phyloP scores from a whole-genome alignment of 1,140 invertebrate species.

The Pseudomyrmex cubaensis region DNA sequence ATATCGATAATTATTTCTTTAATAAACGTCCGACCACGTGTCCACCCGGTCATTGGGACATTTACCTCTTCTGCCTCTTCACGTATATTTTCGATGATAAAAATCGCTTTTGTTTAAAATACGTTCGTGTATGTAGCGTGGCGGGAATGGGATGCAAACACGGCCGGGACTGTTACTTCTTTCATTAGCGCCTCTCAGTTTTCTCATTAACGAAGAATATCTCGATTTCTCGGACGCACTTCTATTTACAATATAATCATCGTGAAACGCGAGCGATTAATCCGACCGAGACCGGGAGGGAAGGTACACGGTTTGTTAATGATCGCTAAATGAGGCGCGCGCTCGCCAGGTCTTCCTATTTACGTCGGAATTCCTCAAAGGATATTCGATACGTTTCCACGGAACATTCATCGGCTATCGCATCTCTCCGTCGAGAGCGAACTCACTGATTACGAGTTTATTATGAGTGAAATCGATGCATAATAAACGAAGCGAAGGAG shows the following conservation, averaged over 20 bases:
- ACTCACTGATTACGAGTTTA: conserved; percentile 31
- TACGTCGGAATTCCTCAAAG: conserved; percentile 66
- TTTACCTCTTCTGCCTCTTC: too few relatives aligned
- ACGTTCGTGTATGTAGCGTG: too few relatives aligned
- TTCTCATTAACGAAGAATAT: conserved; percentile 68
- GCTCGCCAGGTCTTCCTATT: conserved; percentile 69
- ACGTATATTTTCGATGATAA: too few relatives aligned
- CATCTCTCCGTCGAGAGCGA: background rate
- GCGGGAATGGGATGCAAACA: conserved; percentile 1
- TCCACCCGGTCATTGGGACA: too few relatives aligned
- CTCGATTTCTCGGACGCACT: conserved; percentile 30
- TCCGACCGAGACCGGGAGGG: conserved; percentile 46
- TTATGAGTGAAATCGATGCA: background rate
- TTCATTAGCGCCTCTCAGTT: conserved; percentile 64
- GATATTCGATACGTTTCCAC: conserved; percentile 61
- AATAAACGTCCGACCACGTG: too few relatives aligned
- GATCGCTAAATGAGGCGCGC: conserved; percentile 74
- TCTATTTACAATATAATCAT: conserved; percentile 71
- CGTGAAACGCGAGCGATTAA: conserved; percentile 67
- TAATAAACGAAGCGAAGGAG: background rate
- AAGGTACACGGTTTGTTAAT: conserved; percentile 71
- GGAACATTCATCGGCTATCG: background rate
- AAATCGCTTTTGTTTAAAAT: too few relatives aligned
- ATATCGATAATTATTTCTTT: too few relatives aligned
- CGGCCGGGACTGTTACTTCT: conserved; percentile 38